Percentiles rank a stretch among this genome's conserved stretches.
Evolutionary conservation across 1,140 invertebrate genomes (phyloP).

Genomic region (Bathynomus jamesi): DNA sequence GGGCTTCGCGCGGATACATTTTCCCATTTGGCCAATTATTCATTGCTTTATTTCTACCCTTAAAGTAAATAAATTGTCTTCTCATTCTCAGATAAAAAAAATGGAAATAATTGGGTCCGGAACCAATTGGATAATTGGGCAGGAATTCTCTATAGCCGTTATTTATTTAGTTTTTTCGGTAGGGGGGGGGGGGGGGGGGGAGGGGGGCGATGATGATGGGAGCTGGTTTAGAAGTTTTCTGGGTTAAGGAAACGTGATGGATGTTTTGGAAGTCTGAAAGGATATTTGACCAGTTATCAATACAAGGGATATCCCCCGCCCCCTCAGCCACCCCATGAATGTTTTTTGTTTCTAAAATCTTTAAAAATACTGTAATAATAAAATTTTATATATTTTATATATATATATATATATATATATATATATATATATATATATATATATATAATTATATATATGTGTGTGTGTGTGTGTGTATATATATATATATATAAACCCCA

Average conservation of each 20-base stretch:
- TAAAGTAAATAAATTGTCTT: no score
- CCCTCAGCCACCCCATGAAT: background rate
- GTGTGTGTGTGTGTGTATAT: conserved; percentile 2
- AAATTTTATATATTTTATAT: conserved; percentile 8
- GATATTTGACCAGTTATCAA: background rate
- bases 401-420: conserved; percentile 4
- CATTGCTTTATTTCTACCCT: no score
- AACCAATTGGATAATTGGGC: no score
- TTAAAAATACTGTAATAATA: background rate
- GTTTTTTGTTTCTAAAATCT: no score
- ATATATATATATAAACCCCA: conserved; percentile 20
- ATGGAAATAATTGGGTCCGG: no score
- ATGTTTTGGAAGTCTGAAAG: background rate
- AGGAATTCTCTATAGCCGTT: no score
- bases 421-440: background rate
- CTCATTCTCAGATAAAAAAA: no score
- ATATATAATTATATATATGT: conserved; percentile 7
- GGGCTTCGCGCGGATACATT: no score
- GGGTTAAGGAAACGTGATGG: background rate
- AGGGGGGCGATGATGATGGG: background rate
- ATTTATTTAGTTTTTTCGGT: no score
- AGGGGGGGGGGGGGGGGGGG: background rate
- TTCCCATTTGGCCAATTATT: no score
- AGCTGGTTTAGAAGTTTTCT: background rate
- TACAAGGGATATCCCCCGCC: background rate